Evolutionary conservation across 92 coral and sea anemone species (phyloP), one percentile per base, ranked within the genome.

Genomic region (Nematostella vectensis): DNA sequence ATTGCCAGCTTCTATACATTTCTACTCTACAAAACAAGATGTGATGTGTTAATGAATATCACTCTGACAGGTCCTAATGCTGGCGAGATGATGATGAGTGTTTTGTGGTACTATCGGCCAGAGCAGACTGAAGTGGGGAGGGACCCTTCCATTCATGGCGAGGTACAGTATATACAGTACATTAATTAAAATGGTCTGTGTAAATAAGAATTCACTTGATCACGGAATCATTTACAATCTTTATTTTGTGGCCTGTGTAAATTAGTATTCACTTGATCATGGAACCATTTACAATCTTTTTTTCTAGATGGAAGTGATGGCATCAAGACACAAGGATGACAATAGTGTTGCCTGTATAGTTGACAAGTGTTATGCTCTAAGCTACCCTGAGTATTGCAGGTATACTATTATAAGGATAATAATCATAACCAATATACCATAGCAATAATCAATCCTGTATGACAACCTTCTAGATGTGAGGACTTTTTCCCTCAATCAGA

Each of bases 81-180:
- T 22, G 99, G 99, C 1, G 99, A 93, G 58, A 93, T 93, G 99
- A 93, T 93, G 99, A 87, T 87, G 99, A 93, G 99, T 68, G 99
- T 93, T 36, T 78, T 93, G 54, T 93, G 99, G 99, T 93, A 93
- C 56, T 93, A 93, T 57, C 78, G 99, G 47, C 99, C 99, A 13
- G 99, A 93, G 61, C 99, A 93, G 59, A 93, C 99, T 13, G 99
- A 93, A 62, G 83, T 82, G 37, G 99, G 99, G 4, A 78, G 83
- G 55, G 36, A 70, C 27, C 96, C 96, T 22, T 68, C 82, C 50
- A 43, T 93, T 47, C 94, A 93, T 59, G 99, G 99, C 48, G 94
- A 93, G 82, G 99, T 93, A 45, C 21, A 17, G 4, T 9, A 45
- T 11, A 4, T 45, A 45, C 51, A 45, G 17, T 4, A 10, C 51